Base-by-base conservation (phyloP, 2,888 invertebrate species). In the Mythimna loreyi region DNA sequence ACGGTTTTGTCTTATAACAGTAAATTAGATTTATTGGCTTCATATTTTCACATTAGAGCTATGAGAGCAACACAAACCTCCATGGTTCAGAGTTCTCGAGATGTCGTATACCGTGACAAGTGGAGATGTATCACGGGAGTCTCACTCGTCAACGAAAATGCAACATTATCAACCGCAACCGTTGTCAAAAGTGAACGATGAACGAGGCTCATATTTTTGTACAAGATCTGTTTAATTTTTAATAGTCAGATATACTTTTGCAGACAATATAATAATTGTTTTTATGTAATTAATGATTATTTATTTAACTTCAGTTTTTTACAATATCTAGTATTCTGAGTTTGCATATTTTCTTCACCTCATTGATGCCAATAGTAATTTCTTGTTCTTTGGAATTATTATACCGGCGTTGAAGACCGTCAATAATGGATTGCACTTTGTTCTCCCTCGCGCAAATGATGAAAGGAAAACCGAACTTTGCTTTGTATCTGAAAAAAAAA, bases 301-400 rank as follows among this genome's bases (percentile, higher is more conserved):
- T 40, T 1, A n/a, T 13, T 25, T 25, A 45, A 30, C 47, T 21
- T 85, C 62, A 74, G 19, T 65, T 49, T 50, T 89, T 89, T 0
- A 96, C 93, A 75, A 97, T 91, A 80, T 97, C 96, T 28, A 94
- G 86, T 67, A 97, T 96, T 78, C 97, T 93, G 36, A 97, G 89
- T 82, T 93, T 96, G 82, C 97, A 96, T 76, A 97, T 97, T 92
- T 97, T 97, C 88, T 97, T 97, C 0, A 97, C 97, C 93, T 97
- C 97, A 68, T 96, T 93, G 55, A 97, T 96, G 25, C 97, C 97
- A 52, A 90, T 96, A 3, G 86, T 84, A 3, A 97, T 91, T 92
- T 97, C 97, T 58, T 92, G 88, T 23, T 96, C 94, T 43, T 86
- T 86, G 0, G 93, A 89, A 86, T 97, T 97, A 52, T 95, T 89